These are phyloP conservation scores for Agrypnia vestita DNA, from an alignment of 1,140 invertebrate species.

Conservation along the genomic window DNA sequence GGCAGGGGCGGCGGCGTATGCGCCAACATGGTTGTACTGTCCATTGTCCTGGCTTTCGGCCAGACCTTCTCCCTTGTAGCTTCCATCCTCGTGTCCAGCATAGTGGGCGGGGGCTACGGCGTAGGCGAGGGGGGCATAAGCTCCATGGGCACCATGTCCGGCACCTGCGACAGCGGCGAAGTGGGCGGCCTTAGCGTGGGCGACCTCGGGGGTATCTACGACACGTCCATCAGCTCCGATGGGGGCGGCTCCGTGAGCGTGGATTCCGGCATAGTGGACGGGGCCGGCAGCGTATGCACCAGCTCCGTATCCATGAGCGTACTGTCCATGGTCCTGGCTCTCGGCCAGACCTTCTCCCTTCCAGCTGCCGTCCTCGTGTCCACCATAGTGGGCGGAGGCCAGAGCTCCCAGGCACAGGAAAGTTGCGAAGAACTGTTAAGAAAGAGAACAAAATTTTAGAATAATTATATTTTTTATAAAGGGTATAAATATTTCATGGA, in stretches of 20 bases:
- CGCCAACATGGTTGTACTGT: too few species aligned
- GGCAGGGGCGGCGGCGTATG: neutral
- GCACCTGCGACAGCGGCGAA: neutral
- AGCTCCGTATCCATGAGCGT: neutral
- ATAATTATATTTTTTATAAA: too few species aligned
- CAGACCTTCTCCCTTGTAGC: too few species aligned
- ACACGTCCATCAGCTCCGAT: too few species aligned
- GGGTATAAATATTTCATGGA: too few species aligned
- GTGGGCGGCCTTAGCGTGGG: neutral
- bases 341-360: slow-evolving; percentile 38
- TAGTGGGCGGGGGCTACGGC: too few species aligned
- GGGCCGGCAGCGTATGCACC: neutral
- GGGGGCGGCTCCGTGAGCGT: too few species aligned
- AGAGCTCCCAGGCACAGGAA: slow-evolving; percentile 30
- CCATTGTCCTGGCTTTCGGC: too few species aligned
- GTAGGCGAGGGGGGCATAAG: neutral
- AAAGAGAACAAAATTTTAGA: neutral
- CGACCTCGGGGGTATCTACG: neutral
- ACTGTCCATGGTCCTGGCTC: slow-evolving; percentile 16
- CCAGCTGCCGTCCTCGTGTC: slow-evolving; percentile 42
- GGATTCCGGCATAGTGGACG: too few species aligned
- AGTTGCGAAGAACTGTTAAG: slow-evolving; percentile 27
- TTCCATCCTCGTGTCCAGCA: too few species aligned
- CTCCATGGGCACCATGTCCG: slow-evolving; percentile 13
- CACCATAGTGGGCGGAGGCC: neutral